Base-by-base conservation (phyloP, 2,797 vertebrate species). In the Microctenopoma lineatum region DNA sequence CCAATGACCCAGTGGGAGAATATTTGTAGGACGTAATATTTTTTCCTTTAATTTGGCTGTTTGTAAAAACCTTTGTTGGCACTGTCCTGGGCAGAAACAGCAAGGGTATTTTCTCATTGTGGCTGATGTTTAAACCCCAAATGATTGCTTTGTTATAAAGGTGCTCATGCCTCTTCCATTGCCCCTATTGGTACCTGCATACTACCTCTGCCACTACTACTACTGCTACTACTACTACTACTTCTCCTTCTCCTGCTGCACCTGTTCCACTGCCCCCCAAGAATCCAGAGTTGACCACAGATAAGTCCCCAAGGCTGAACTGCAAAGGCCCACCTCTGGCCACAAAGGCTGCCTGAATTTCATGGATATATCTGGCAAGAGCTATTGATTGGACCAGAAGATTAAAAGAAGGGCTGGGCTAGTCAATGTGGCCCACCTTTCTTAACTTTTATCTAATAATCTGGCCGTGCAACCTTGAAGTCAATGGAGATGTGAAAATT, bases 141-240 rank as follows among this genome's bases (percentile, higher is more conserved):
- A 84, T 91, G 90, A 93, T 92, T 92, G 89, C 89, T 92, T 87
- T 92, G 90, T 92, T 90, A 87, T 87, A 86, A 93, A 93, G 90
- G 89, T 92, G 90, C 82, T 92, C 87, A 89, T 91, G 87, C 89
- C 80, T 91, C 87, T 90, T 89, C 89, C 86, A 87, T 90, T 92
- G 88, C 84, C 87, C 86, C 76, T 89, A 87, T 87, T 82, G 90
- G 89, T 87, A 88, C 90, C 89, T 87, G 87, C 89, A 62, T 83
- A 92, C 90, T 84, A 84, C 91, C 81, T 78, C 87, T 86, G 76
- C 87, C 77, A 83, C 86, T 87, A 76, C 84, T 77, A 69, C 83
- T 79, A 66, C 79, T 67, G 18, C 80, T 75, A 52, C 80, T 62
- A 26, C 63, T 66, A 44, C 73, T 80, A 52, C 79, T 71, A 42